Evolutionary conservation across 2,888 invertebrate genomes (phyloP).

Genomic region (Allygus modestus): DNA sequence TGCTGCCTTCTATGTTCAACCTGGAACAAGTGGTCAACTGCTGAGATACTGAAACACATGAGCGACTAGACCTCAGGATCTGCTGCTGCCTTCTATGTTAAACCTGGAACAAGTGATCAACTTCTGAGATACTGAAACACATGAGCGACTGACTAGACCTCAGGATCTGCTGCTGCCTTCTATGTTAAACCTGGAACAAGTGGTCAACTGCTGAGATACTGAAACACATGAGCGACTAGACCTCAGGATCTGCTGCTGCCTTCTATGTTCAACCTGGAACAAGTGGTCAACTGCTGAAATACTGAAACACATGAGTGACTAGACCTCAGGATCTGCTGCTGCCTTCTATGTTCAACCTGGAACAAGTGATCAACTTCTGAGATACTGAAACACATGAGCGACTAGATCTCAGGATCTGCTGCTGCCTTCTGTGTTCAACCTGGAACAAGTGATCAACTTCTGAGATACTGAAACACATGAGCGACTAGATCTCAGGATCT

Average conservation of each 20-base stretch:
- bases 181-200: conserved; percentile 72
- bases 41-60: neutral
- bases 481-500: conserved; percentile 72
- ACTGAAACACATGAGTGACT: neutral
- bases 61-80: conserved; percentile 71
- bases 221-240: conserved; percentile 62
- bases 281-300: neutral
- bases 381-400: neutral
- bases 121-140: neutral
- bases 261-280: conserved; percentile 73
- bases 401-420: conserved; percentile 72
- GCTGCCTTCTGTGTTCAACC: conserved; percentile 73
- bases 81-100: conserved; percentile 74
- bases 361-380: conserved; percentile 32
- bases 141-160: conserved; percentile 68
- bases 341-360: conserved; percentile 73
- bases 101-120: conserved; percentile 69
- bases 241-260: conserved; percentile 73
- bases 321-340: conserved; percentile 73
- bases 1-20: conserved; percentile 73
- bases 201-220: neutral
- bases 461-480: neutral
- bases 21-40: conserved; percentile 68
- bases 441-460: conserved; percentile 65
- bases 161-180: conserved; percentile 73